Conservation (phyloP, 2,888 invertebrate species). For the Cosmia pyralina region DNA sequence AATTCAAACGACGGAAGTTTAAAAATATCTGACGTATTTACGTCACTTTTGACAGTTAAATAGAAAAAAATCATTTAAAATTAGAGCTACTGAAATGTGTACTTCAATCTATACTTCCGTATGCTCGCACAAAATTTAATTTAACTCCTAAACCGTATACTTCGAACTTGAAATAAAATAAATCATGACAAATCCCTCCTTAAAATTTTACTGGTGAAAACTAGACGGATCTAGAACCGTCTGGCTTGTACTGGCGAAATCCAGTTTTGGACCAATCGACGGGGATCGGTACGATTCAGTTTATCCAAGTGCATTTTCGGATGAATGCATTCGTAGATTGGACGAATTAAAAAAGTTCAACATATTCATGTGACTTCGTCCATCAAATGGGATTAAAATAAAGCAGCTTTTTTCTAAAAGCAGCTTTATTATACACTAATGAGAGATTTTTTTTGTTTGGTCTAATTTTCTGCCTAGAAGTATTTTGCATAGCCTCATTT, state of each 20-base stretch:
- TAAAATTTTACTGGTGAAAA: conserved; percentile 63
- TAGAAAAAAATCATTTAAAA: not conserved
- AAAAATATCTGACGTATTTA: conserved; percentile 7
- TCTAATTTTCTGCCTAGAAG: conserved; percentile 20
- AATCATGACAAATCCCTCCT: conserved; percentile 57
- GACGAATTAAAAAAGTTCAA: conserved; percentile 68
- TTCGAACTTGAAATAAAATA: conserved; percentile 60
- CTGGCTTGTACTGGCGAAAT: conserved; percentile 63
- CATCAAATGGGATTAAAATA: conserved; percentile 59
- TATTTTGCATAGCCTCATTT: conserved; percentile 19
- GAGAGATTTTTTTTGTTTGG: conserved; percentile 36
- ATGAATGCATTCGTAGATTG: conserved; percentile 67
- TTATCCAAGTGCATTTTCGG: conserved; percentile 66
- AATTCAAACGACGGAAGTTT: conserved; percentile 5
- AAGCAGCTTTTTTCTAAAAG: conserved; percentile 48
- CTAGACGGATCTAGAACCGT: conserved; percentile 58
- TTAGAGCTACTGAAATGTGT: conserved; percentile 29
- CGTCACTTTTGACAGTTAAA: not conserved
- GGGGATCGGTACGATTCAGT: conserved; percentile 61
- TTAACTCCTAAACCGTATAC: conserved; percentile 41
- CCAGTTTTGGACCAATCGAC: conserved; percentile 66
- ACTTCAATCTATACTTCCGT: conserved; percentile 26
- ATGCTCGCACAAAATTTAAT: conserved; percentile 29
- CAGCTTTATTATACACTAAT: too few relatives aligned
- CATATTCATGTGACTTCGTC: conserved; percentile 52